Evolutionary conservation across 1,140 invertebrate species (phyloP), one percentile per base, ranked within the genome.

Genomic region (Piezodorus guildinii): DNA sequence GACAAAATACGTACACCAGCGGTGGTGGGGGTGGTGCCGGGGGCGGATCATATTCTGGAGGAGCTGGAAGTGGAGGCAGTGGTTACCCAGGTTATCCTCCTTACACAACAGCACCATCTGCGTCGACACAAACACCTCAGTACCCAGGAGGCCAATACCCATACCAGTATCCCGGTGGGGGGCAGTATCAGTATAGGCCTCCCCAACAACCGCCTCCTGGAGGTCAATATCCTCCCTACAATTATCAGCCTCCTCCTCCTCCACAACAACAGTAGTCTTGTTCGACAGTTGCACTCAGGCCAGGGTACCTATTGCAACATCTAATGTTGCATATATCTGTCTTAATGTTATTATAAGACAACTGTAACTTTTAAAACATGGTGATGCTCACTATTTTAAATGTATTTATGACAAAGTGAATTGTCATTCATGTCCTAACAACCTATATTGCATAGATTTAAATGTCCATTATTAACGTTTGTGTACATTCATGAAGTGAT

Each of bases 111-210:
- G 65, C 61, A 16, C 65, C 65, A 34, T 66, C 65, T 1, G 65
- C 65, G 14, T 66, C 65, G 9, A 63, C 65, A n/a, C 62, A 66
- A 34, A 63, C 65, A 17, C 62, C 59, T 17, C 63, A 59, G 27
- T 60, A 60, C 34, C 54, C 63, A 51, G 54, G 34, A n/a, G 51
- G 43, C 15, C 58, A 44, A 15, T 45, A 58, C 15, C 56, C 63
- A 9, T 49, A 54, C 5, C 63, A 65, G 30, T 54, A 46, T 19
- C 63, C 17, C 4, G 44, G 45, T 51, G 56, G 43, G 5, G 52
- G 52, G 5, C 52, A 56, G 52, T 56, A 56, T 25, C 52, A 56
- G 12, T 62, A 59, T 39, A 49, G 43, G 10, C 63, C 23, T 51
- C 60, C 52, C 25, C 49, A 51, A 34, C 65, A 45, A 27, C 45